Percentiles rank a stretch among this genome's conserved stretches.
These are phyloP conservation scores for Varanus salvator DNA, from an alignment of 2,113 vertebrate genomes.

Conservation along the genomic window DNA sequence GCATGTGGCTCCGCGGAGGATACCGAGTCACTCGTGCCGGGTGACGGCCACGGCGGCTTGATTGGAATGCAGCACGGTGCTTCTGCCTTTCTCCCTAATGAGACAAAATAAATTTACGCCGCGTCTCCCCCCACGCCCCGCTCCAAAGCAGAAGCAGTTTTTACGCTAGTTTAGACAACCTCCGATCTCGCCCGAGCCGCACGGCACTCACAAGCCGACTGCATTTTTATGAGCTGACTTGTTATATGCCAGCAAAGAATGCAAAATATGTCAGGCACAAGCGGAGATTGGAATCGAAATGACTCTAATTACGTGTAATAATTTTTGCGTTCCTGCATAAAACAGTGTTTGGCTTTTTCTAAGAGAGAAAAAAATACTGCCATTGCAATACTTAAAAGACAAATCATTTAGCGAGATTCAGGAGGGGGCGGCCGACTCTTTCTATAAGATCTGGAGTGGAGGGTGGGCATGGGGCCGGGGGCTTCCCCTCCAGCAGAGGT, in stretches of 20 bases:
- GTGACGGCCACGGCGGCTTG: rapidly evolving
- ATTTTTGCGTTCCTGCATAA: constrained; percentile 78
- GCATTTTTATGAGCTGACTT: constrained; percentile 77
- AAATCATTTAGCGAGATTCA: constrained; percentile 71
- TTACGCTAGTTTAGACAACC: constrained; percentile 45
- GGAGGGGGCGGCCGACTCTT: constrained; percentile 65
- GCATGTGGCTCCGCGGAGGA: rapidly evolving
- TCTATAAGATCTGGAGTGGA: constrained; percentile 31
- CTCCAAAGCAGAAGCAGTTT: constrained; percentile 57
- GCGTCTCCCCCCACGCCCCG: neutral
- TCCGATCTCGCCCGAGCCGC: constrained; percentile 22
- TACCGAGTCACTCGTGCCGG: neutral
- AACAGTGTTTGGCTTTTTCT: constrained; percentile 63
- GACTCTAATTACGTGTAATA: constrained; percentile 79
- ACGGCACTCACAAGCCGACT: constrained; percentile 54
- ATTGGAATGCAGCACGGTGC: neutral
- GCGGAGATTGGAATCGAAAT: constrained; percentile 74
- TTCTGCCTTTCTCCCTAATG: constrained; percentile 44
- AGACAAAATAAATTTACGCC: constrained; percentile 42
- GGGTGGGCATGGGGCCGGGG: constrained; percentile 51
- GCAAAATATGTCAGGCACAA: constrained; percentile 75
- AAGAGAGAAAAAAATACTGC: constrained; percentile 38
- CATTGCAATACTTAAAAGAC: constrained; percentile 74
- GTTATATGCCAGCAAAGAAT: constrained; percentile 58
- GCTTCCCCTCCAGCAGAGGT: constrained; percentile 46